These are phyloP conservation scores for Callyntrura guangdongensis DNA, from an alignment of 2,888 invertebrate genomes.

Conservation along the genomic window DNA sequence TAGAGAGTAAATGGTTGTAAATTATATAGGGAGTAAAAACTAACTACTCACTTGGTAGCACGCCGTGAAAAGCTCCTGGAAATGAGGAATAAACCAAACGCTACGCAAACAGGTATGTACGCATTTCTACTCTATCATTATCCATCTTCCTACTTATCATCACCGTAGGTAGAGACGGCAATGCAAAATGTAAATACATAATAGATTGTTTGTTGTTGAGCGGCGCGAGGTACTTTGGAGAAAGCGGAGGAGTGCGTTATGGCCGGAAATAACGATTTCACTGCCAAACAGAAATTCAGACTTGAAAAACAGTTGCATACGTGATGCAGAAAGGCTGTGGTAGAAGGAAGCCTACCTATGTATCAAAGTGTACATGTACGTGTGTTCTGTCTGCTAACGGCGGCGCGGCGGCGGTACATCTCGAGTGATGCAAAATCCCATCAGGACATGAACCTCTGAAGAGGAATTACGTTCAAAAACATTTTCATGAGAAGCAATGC, in stretches of 20 bases:
- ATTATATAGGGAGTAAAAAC: not conserved
- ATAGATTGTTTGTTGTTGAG: not conserved
- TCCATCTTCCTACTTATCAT: conserved; percentile 12
- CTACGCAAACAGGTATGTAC: too few species aligned
- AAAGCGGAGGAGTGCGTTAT: not conserved
- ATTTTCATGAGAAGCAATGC: conserved; percentile 46
- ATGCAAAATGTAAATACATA: conserved; percentile 32
- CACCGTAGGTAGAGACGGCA: not conserved
- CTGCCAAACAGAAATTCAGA: not conserved
- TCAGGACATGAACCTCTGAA: conserved; percentile 24
- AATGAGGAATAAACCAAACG: not conserved
- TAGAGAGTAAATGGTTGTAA: not conserved
- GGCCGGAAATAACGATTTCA: conserved; percentile 2
- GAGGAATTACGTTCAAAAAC: conserved; percentile 47
- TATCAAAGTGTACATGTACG: too few species aligned
- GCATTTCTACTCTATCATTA: not conserved
- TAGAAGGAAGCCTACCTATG: too few species aligned
- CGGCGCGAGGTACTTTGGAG: not conserved
- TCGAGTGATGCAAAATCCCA: conserved; percentile 9
- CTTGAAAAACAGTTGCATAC: not conserved
- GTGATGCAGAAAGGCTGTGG: conserved; percentile 25
- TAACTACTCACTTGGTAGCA: too few species aligned
- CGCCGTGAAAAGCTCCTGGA: not conserved
- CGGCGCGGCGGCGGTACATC: not conserved
- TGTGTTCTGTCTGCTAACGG: not conserved